Conservation (phyloP, 1,140 invertebrate species). For the Pygmarrhopalites habei region DNA sequence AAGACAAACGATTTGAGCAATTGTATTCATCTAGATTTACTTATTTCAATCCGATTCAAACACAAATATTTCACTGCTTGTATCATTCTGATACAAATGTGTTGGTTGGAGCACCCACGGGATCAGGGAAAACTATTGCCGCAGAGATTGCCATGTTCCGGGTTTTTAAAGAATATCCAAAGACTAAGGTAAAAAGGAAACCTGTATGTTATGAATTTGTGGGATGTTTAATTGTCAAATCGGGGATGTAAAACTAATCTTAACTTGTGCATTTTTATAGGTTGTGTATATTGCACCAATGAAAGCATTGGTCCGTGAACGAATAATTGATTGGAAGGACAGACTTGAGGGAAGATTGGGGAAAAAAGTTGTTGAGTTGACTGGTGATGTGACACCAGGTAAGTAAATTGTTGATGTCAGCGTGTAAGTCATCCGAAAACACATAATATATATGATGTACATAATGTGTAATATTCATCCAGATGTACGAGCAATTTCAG, state of each 20-base stretch:
- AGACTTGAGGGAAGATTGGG: constrained; percentile 69
- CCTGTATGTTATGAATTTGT: not conserved
- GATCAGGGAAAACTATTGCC: constrained; percentile 96
- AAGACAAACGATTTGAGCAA: constrained; percentile 65
- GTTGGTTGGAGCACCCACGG: constrained; percentile 92
- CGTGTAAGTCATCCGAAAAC: no score
- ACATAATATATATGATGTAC: no score
- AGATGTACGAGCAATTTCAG: constrained; percentile 74
- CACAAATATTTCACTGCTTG: constrained; percentile 93
- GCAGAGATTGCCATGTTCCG: constrained; percentile 97
- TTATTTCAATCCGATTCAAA: constrained; percentile 99
- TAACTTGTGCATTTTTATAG: constrained; percentile 44
- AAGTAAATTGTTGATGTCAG: constrained; percentile 85
- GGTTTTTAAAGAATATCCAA: constrained; percentile 75
- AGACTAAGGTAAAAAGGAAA: constrained; percentile 64
- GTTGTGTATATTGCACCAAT: constrained; percentile 97
- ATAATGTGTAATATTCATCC: no score
- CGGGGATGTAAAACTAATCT: not conserved
- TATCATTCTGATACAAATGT: constrained; percentile 94
- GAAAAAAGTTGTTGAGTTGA: constrained; percentile 89
- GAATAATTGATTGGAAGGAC: constrained; percentile 94
- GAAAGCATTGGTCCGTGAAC: constrained; percentile 93
- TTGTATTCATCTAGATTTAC: constrained; percentile 74
- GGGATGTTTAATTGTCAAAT: not conserved
- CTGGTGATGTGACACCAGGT: constrained; percentile 89